phyloP scores from a whole-genome alignment of 2,888 invertebrate species.

The Diadegma fenestrale region DNA sequence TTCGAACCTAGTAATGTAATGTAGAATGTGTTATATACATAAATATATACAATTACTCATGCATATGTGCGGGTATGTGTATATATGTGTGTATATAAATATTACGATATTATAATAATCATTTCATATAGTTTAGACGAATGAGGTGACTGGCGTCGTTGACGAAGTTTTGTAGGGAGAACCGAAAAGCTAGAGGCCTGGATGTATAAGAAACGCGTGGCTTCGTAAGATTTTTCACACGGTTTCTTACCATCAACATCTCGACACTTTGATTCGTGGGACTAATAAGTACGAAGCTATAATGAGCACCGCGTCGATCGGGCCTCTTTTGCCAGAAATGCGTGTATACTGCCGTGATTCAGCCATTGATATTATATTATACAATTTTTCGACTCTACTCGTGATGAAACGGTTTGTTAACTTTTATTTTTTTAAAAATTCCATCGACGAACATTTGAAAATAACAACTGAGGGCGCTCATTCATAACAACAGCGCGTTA shows the following conservation, averaged over 20 bases:
- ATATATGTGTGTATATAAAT: slow-evolving; percentile 62
- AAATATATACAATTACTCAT: slow-evolving; percentile 35
- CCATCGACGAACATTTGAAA: slow-evolving; percentile 21
- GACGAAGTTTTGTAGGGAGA: slow-evolving; percentile 78
- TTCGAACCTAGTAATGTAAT: slow-evolving; percentile 84
- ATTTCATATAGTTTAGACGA: slow-evolving; percentile 82
- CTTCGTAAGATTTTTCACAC: slow-evolving; percentile 80
- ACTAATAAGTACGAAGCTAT: slow-evolving; percentile 67
- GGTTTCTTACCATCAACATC: slow-evolving; percentile 72
- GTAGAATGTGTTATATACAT: slow-evolving; percentile 80
- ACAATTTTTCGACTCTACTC: slow-evolving; percentile 55
- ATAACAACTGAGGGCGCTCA: slow-evolving; percentile 6
- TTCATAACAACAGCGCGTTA: slow-evolving; percentile 20
- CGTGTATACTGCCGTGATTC: slow-evolving; percentile 67
- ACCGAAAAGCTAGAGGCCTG: slow-evolving; percentile 70
- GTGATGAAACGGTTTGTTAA: slow-evolving; percentile 44
- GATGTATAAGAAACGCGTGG: slow-evolving; percentile 68
- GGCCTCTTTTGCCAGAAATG: slow-evolving; percentile 65
- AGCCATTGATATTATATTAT: slow-evolving; percentile 64
- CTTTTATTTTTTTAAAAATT: slow-evolving; percentile 45
- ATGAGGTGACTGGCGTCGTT: slow-evolving; percentile 78
- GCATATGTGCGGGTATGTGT: slow-evolving; percentile 22
- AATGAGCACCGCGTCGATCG: slow-evolving; percentile 74
- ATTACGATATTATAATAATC: slow-evolving; percentile 83
- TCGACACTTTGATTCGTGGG: slow-evolving; percentile 74